Evolutionary conservation across 2,113 vertebrate genomes (phyloP).

Genomic region (Scolopax mira): DNA sequence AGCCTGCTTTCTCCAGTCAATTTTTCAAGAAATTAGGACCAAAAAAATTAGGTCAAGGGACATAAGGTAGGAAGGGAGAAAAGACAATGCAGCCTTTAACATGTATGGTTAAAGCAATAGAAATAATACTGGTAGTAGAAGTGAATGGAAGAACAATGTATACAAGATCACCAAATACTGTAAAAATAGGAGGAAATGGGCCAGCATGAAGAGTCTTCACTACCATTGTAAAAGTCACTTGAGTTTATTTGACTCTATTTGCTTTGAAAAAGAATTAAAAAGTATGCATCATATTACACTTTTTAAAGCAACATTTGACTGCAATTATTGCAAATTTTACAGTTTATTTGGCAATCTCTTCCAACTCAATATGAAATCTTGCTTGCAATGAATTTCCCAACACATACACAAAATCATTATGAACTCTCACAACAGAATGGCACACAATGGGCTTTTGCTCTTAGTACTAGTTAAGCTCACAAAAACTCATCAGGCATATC

Average conservation of each 20-base stretch:
- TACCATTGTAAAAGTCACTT: background rate
- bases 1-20: background rate
- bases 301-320: background rate
- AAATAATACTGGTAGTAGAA: background rate
- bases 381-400: background rate
- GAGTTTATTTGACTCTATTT: background rate
- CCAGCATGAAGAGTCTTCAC: background rate
- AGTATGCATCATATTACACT: background rate
- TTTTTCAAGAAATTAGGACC: background rate
- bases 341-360: constrained; percentile 58
- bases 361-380: background rate
- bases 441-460: background rate
- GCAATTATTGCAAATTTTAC: constrained; percentile 24
- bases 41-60: background rate
- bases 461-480: background rate
- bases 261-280: background rate
- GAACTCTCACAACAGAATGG: background rate
- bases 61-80: background rate
- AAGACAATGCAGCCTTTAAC: background rate
- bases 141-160: background rate
- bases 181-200: background rate
- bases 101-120: background rate
- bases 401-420: background rate
- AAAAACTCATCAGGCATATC: background rate
- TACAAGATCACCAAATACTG: constrained; percentile 45